Percentiles rank a stretch among this genome's conserved stretches.
phyloP scores from a whole-genome alignment of 2,113 vertebrate species.

The Limnothrissa miodon region DNA sequence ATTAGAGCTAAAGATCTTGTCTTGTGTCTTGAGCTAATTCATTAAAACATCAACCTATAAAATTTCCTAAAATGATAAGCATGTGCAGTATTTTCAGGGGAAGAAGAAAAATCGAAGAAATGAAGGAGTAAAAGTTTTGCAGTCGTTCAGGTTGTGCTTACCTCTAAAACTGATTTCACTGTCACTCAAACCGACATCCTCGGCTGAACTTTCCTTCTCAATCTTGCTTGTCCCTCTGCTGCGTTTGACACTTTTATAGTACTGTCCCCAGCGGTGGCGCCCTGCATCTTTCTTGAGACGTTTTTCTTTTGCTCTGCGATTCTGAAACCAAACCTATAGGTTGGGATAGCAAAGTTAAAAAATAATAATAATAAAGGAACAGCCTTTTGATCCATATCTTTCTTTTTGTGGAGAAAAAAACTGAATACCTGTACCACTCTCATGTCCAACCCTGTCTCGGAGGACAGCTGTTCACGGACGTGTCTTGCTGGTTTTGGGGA shows the following conservation, averaged over 20 bases:
- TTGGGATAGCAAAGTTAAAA: neutral
- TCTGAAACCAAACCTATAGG: conserved; percentile 96
- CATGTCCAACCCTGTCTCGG: conserved; percentile 97
- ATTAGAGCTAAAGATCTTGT: neutral
- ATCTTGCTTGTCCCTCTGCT: conserved; percentile 82
- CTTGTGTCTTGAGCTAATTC: neutral
- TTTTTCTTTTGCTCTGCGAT: conserved; percentile 95
- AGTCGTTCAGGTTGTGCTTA: conserved; percentile 52
- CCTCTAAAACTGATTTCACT: conserved; percentile 97
- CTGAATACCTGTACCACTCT: conserved; percentile 89
- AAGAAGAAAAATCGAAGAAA: conserved; percentile 29
- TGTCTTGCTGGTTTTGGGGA: conserved; percentile 95
- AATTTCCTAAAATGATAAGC: neutral
- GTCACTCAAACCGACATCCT: conserved; percentile 95
- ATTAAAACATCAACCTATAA: neutral
- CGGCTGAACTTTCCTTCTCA: conserved; percentile 94
- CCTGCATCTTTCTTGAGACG: conserved; percentile 96
- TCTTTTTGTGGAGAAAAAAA: neutral
- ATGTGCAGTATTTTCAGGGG: neutral
- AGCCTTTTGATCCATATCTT: neutral
- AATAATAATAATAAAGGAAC: neutral
- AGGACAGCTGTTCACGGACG: conserved; percentile 95
- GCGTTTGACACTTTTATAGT: conserved; percentile 94
- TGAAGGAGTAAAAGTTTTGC: conserved; percentile 54
- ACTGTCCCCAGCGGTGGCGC: conserved; percentile 96